Conservation (phyloP, 1,140 invertebrate species). For the Diplogasteroides magnus region DNA sequence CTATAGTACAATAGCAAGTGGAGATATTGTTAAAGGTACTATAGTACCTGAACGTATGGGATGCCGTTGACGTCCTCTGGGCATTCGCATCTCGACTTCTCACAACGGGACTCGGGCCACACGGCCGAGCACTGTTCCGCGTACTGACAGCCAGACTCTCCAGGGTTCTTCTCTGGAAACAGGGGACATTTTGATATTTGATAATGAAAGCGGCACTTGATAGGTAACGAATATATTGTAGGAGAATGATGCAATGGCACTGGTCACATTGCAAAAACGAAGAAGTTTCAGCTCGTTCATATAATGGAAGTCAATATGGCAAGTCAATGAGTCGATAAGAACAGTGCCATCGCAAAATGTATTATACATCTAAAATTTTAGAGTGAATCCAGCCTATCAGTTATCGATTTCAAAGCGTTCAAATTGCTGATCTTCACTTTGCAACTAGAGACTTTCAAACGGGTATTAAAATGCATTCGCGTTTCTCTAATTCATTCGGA, state of each 20-base stretch:
- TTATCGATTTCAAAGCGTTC: too few relatives aligned
- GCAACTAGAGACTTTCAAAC: too few relatives aligned
- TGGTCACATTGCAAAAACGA: too few relatives aligned
- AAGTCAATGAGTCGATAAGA: too few relatives aligned
- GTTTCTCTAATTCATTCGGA: too few relatives aligned
- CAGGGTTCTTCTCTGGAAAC: constrained; percentile 45
- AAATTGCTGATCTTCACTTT: too few relatives aligned
- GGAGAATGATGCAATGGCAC: constrained; percentile 13
- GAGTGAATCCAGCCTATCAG: too few relatives aligned
- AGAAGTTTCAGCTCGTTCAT: too few relatives aligned
- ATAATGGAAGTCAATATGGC: constrained; percentile 31
- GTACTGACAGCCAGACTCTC: constrained; percentile 53
- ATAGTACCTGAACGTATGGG: constrained; percentile 23
- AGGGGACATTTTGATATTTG: constrained; percentile 17
- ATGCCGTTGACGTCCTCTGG: constrained; percentile 52
- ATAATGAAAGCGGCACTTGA: neutral
- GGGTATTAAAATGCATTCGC: too few relatives aligned
- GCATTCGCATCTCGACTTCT: constrained; percentile 52
- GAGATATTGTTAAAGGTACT: neutral
- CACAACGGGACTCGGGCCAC: constrained; percentile 51
- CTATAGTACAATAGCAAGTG: neutral
- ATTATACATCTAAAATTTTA: too few relatives aligned
- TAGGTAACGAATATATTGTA: constrained; percentile 16
- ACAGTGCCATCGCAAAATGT: too few relatives aligned
- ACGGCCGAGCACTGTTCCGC: constrained; percentile 50